phyloP scores from a whole-genome alignment of 2,797 vertebrate genomes.

The Sebastes matsubarae region DNA sequence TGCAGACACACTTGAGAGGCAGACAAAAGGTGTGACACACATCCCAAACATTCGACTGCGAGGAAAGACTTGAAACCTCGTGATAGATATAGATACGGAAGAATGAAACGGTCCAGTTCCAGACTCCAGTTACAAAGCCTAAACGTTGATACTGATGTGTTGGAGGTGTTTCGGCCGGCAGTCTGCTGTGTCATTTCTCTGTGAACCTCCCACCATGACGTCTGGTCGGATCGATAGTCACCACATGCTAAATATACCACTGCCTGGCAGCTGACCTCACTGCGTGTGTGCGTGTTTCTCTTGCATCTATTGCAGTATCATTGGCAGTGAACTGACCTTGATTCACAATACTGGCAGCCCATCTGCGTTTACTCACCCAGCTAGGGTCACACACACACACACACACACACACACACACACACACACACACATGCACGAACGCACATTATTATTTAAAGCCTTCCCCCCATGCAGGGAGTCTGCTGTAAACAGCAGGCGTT shows the following conservation, averaged over 20 bases:
- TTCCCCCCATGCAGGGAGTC: background rate
- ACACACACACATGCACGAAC: background rate
- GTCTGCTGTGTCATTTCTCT: conserved; percentile 1
- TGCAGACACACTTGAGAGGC: background rate
- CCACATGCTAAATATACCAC: conserved; percentile 7
- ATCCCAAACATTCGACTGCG: background rate
- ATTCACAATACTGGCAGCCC: background rate
- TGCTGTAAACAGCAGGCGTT: conserved; percentile 3
- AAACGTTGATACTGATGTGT: background rate
- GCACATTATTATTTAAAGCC: conserved; percentile 5
- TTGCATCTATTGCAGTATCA: background rate
- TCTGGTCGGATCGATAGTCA: background rate
- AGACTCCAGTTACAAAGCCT: background rate
- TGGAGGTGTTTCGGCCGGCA: background rate
- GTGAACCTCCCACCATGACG: background rate
- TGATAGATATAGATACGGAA: no score
- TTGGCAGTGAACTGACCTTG: background rate
- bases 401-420: background rate
- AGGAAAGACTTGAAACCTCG: no score
- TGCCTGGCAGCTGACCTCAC: background rate
- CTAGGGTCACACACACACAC: background rate
- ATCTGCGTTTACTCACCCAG: background rate
- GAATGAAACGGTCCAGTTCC: background rate
- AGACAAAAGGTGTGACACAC: background rate
- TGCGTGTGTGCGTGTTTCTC: background rate